Evolutionary conservation across 2,113 vertebrate genomes (phyloP).

Genomic region (Atractosteus spatula): DNA sequence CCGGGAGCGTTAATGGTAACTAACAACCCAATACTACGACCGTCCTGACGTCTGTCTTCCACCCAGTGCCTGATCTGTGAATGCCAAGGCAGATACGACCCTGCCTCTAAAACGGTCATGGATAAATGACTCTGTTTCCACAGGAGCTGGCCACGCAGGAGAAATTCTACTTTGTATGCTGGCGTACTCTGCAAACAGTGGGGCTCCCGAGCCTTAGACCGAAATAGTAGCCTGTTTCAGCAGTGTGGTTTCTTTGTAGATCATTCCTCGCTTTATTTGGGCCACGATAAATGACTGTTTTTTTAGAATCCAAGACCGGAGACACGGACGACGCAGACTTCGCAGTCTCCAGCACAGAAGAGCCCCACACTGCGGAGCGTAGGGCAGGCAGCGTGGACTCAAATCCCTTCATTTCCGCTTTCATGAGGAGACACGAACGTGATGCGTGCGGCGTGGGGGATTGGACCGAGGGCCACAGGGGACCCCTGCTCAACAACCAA

Average conservation of each 20-base stretch:
- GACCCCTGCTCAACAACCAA: constrained; percentile 2
- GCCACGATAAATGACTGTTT: not conserved
- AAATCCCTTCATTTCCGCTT: constrained; percentile 31
- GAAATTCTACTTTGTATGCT: no score
- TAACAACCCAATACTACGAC: not conserved
- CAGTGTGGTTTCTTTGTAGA: no score
- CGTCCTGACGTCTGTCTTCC: no score
- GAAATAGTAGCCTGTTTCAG: no score
- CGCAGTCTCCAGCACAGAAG: constrained; percentile 33
- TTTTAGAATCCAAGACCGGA: constrained; percentile 6
- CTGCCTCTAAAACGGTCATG: no score
- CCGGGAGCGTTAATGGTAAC: not conserved
- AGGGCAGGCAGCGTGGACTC: not conserved
- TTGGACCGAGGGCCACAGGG: not conserved
- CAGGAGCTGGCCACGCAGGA: no score
- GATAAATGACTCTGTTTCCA: no score
- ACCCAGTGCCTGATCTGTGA: no score
- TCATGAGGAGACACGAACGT: constrained; percentile 20
- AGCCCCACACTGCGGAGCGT: not conserved
- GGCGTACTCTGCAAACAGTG: no score
- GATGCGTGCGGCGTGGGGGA: not conserved
- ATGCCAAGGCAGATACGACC: no score
- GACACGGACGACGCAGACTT: constrained; percentile 22
- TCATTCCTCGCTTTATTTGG: no score
- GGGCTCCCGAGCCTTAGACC: no score